Evolutionary conservation across 2,888 invertebrate genomes (phyloP).

Genomic region (Epicampocera succincta): DNA sequence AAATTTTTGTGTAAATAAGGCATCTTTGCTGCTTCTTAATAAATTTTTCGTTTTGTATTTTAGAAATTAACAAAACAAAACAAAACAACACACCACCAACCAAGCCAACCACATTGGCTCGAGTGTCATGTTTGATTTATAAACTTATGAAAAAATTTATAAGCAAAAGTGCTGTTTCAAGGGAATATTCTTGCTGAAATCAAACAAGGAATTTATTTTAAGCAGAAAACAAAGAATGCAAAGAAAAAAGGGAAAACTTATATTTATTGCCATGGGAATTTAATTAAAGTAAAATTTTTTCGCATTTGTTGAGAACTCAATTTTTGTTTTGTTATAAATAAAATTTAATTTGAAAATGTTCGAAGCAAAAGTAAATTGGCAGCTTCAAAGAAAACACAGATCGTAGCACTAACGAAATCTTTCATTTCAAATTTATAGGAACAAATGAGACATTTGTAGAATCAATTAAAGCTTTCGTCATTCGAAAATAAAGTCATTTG

Average conservation of each 20-base stretch:
- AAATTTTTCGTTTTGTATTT: constrained; percentile 1
- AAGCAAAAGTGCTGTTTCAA: constrained; percentile 52
- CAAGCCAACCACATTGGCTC: constrained; percentile 47
- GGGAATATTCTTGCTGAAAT: constrained; percentile 37
- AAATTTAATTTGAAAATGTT: constrained; percentile 25
- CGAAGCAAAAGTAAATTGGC: no score
- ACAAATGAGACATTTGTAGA: no score
- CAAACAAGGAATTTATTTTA: constrained; percentile 25
- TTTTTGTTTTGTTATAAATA: constrained; percentile 13
- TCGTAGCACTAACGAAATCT: no score
- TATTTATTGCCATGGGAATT: constrained; percentile 48
- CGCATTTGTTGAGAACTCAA: constrained; percentile 2
- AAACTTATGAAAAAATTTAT: constrained; percentile 53
- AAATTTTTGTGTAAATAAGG: constrained; percentile 62
- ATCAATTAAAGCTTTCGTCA: no score
- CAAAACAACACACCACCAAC: constrained; percentile 37
- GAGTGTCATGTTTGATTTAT: constrained; percentile 66
- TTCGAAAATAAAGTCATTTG: no score
- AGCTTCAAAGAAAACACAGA: no score
- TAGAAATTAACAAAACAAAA: constrained; percentile 22
- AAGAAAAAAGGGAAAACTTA: neutral
- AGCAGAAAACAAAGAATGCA: constrained; percentile 21
- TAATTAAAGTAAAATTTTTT: constrained; percentile 22
- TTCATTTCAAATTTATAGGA: no score
- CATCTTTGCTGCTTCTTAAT: constrained; percentile 41